Base-by-base conservation (phyloP, 2,888 invertebrate species). In the Pristionchus arcanus region DNA sequence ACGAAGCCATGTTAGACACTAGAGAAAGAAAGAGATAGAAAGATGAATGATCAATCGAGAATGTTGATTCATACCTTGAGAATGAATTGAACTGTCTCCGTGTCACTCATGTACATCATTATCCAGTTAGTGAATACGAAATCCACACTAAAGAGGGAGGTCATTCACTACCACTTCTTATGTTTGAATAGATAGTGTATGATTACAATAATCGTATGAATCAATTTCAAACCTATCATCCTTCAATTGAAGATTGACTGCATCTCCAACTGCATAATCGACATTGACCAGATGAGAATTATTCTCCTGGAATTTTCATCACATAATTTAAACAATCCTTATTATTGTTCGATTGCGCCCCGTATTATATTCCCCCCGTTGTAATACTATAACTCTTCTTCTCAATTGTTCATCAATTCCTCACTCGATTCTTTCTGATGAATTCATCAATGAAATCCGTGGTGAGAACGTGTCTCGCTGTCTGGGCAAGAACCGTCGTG, bases 51-150 rank as follows among this genome's bases (percentile, higher is more conserved):
- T 19, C 16, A 31, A 59, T 49, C 13, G 42, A 9, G 42, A 49
- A 49, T 49, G 13, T 49, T 49, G 9, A 49, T 49, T 34, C 19
- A 25, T 28, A 88, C 77, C 31, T 77, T 77, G 77, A 55, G 74
- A 16, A 88, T 31, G 77, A 88, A 77, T 31, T 53, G 28, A 15
- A 74, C 59, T 1, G 92, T 92, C 93, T 96, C 96, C 34, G 94
- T 94, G 91, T 96, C 96, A 42, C 95, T 95, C 90, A 96, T 93
- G 94, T 96, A 96, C 96, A 96, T 96, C 91, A 96, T 95, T 86
- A 96, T 95, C 96, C 96, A 96, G 94, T 96, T 96, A 92, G 96
- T 96, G 95, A 96, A 96, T 34, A 96, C 95, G 87, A 96, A 91
- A 92, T 96, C 96, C 89, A 95, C 95, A 91, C 96, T 96, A 93